These are phyloP conservation scores for Pygocentrus nattereri DNA, from an alignment of 2,797 vertebrate genomes.

Conservation along the genomic window DNA sequence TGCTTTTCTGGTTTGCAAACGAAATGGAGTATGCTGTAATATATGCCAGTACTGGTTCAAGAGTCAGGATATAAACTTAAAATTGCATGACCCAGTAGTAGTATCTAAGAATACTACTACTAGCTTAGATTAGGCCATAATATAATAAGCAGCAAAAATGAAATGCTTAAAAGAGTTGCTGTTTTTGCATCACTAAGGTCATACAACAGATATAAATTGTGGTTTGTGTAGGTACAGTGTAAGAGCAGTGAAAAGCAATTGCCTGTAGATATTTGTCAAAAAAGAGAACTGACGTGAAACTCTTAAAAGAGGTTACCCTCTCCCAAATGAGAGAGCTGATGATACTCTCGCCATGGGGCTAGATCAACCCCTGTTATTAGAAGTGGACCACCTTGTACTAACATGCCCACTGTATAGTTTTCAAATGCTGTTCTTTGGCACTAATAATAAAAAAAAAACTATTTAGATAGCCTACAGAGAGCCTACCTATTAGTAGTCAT, in stretches of 20 bases:
- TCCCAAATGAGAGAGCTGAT: neutral
- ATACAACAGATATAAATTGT: neutral
- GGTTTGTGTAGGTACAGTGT: neutral
- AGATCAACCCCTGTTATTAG: neutral
- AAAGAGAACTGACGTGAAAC: too few species aligned
- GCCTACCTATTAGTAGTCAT: slow-evolving; percentile 48
- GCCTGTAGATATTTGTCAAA: too few species aligned
- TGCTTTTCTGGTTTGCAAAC: neutral
- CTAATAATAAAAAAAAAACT: slow-evolving; percentile 40
- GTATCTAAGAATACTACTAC: neutral
- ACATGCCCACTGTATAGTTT: slow-evolving; percentile 23
- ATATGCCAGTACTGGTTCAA: neutral
- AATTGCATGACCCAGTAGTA: neutral
- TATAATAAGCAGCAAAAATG: neutral
- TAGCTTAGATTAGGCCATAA: neutral
- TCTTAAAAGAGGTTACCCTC: too few species aligned
- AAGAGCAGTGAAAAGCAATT: neutral
- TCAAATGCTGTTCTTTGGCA: slow-evolving; percentile 61
- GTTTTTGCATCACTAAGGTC: neutral
- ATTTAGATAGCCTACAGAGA: slow-evolving; percentile 27
- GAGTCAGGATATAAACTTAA: neutral
- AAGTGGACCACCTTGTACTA: neutral
- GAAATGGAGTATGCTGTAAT: neutral
- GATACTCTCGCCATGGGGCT: too few species aligned
- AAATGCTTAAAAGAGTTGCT: neutral